Evolutionary conservation across 2,113 vertebrate genomes (phyloP), one percentile per base, ranked within the genome.

Genomic region (Nerophis lumbriciformis): DNA sequence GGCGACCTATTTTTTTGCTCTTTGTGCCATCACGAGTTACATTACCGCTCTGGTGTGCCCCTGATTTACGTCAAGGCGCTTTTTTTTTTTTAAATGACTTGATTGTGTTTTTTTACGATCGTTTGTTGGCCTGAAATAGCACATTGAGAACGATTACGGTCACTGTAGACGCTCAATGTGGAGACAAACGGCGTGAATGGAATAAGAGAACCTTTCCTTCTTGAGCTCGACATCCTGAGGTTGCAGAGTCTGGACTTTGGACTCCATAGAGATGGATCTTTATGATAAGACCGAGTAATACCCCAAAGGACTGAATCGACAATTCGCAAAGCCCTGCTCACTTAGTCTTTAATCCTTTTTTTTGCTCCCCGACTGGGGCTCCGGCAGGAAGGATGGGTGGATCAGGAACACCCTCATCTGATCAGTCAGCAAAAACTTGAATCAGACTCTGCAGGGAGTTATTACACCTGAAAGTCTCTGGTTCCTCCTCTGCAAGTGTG

Each of bases 331-430:
- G 57, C 67, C 57, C 48, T 10, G 54, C 53, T 65, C 6, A 6
- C 44, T 71, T 73, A 59, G 52, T 71, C 73, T 62, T 52, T 68
- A 69, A 76, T 75, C 76, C 65, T 73, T 64, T 59, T 53, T 59
- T 53, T 65, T 55, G 36, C 12, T 37, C 36, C 38, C 50, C 1
- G 2, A 36, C 65, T 48, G 19, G 45, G 42, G 58, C 42, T 68
- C 3, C 5, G 16, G 44, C 62, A 57, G 45, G 59, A 66, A 38
- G 13, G 63, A 39, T 10, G 13, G 6, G 63, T 55, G 53, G 61
- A 80, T 56, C 42, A 47, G 6, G 48, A 55, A 37, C 8, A 8
- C 36, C n/a, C 37, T 55, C 36, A 55, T 69, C 38, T 50, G 16
- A 64, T 36, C n/a, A 49, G 54, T 78, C 73, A 71, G 77, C 64